Percentiles rank a stretch among this genome's conserved stretches.
Evolutionary conservation across 2,113 vertebrate genomes (phyloP).

Genomic region (Noctilio leporinus): DNA sequence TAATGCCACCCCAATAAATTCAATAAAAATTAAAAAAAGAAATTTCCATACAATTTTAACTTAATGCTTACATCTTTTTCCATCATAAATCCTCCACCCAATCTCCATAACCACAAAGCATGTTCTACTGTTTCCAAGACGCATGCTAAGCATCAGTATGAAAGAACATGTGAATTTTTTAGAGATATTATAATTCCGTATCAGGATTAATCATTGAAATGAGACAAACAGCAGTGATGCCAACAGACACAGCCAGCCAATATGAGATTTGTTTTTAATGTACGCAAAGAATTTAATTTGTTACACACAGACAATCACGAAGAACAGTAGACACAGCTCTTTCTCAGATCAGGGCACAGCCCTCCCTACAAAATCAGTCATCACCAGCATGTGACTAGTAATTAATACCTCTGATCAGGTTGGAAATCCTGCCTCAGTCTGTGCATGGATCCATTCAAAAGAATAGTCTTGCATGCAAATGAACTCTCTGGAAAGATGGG

Average conservation of each 20-base stretch:
- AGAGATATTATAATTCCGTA: neutral
- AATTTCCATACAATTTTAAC: neutral
- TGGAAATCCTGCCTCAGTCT: neutral
- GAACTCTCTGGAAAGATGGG: neutral
- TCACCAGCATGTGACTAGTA: neutral
- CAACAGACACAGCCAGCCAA: neutral
- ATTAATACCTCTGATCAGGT: neutral
- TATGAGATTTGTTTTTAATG: neutral
- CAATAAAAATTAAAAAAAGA: neutral
- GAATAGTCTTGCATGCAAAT: neutral
- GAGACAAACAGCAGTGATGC: neutral
- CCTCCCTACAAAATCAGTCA: neutral
- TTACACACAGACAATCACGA: neutral
- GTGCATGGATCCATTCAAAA: neutral
- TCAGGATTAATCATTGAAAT: neutral
- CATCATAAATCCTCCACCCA: neutral
- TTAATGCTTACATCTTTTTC: neutral
- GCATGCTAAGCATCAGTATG: neutral
- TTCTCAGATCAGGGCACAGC: neutral
- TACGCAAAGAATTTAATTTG: neutral
- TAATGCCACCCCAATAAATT: neutral
- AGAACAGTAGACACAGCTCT: neutral
- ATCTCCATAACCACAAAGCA: neutral
- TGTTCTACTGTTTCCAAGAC: neutral
- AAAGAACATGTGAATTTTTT: neutral